Evolutionary conservation across 1,140 invertebrate genomes (phyloP), one percentile per base, ranked within the genome.

Genomic region (Sycophila sp.): DNA sequence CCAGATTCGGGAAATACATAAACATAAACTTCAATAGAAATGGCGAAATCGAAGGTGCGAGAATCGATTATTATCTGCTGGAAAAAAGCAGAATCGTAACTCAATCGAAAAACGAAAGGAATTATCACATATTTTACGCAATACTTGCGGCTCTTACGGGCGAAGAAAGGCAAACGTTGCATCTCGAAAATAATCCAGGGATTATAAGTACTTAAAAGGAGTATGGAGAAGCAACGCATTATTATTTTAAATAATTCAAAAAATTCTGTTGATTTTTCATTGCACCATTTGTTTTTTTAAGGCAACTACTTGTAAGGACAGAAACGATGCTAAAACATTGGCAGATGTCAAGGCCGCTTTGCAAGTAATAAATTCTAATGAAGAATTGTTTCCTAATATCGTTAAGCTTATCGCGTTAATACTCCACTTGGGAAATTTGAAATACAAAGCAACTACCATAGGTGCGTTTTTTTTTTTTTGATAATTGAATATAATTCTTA

Each of bases 81-180:
- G 97, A 99, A 83, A 98, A 98, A 84, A 97, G 96, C 15, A 87
- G 97, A 40, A 94, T 99, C 40, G 96, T 98, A 13, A 91, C 91
- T 32, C 95, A 97, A 80, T 96, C 92, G 74, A 87, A 89, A 28
- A 94, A 95, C 68, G 97, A 99, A 84, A 89, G 96, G 72, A 98
- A 98, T 84, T 98, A 98, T 82, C 96, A 98, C 78, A 95, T 98
- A 73, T 98, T 98, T 84, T 98, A 98, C 83, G 94, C 94, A 73
- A 92, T 99, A 88, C 85, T 98, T 55, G 92, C 91, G 11, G 97
- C 97, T 8, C 82, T 98, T 40, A 89, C 89, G 0, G 86, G 87
- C 26, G 92, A 96, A 11, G 95, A 98, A 79, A 93, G 93, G 75
- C 89, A 90, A 67, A 90, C 90, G 73, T 86, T 98, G n/a, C 92